A percentile compares a stretch with the other conserved stretches of the same genome.
Evolutionary conservation across 2,113 vertebrate species (phyloP).

Genomic region (Plotosus lineatus): DNA sequence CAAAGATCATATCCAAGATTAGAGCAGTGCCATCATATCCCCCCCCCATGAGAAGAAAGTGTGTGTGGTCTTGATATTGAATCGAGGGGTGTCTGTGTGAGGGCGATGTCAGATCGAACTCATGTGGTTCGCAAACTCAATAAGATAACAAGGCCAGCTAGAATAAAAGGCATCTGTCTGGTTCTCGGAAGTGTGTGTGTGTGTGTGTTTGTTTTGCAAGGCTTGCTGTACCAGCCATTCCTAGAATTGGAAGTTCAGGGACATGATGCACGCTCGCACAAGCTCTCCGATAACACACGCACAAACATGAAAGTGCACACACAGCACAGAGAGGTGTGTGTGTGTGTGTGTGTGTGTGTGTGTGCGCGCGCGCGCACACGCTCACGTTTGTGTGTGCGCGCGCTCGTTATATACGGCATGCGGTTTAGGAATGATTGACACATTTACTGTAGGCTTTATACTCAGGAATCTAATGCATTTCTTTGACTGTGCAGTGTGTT

Average conservation of each 20-base stretch:
- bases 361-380: background rate
- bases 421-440: background rate
- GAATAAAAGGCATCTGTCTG: constrained; percentile 59
- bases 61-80: too few species aligned
- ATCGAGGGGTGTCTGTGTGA: constrained; percentile 59
- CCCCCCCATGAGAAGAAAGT: too few species aligned
- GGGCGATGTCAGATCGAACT: constrained; percentile 57
- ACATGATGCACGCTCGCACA: constrained; percentile 35
- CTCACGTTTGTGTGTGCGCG: background rate
- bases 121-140: constrained; percentile 49
- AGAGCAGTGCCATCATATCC: background rate
- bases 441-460: background rate
- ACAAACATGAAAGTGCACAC: constrained; percentile 23
- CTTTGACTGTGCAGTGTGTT: background rate
- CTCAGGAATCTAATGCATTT: background rate
- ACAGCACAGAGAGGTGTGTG: background rate
- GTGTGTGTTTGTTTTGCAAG: background rate
- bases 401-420: background rate
- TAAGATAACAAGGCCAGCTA: constrained; percentile 50
- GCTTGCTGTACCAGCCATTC: constrained; percentile 30
- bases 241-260: constrained; percentile 47
- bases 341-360: background rate
- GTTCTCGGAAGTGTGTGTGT: constrained; percentile 39
- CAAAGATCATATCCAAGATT: background rate
- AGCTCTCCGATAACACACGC: constrained; percentile 9